These are phyloP conservation scores for Parotocinclus haroldoi DNA, from an alignment of 2,797 vertebrate genomes.

Conservation along the genomic window DNA sequence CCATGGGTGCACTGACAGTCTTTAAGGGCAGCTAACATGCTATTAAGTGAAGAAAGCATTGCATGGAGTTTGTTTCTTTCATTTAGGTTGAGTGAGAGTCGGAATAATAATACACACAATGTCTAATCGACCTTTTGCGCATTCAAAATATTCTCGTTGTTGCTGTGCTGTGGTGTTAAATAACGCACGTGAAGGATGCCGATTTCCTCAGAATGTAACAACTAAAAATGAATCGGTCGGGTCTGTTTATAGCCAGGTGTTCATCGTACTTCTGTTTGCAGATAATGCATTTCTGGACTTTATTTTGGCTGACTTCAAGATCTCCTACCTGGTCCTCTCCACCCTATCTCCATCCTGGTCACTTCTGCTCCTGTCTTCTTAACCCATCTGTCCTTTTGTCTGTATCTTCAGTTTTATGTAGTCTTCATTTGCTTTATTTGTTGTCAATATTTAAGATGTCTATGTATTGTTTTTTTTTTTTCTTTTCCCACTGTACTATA, in stretches of 20 bases:
- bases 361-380: slow-evolving; percentile 8
- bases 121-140: too few species aligned
- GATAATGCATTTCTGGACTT: slow-evolving; percentile 47
- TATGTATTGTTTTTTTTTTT: slow-evolving; percentile 1
- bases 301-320: slow-evolving; percentile 38
- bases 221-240: too few species aligned
- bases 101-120: too few species aligned
- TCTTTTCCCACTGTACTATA: slow-evolving; percentile 18
- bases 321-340: slow-evolving; percentile 27
- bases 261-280: slow-evolving; percentile 39
- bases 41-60: background rate
- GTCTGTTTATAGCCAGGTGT: background rate
- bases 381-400: slow-evolving; percentile 29
- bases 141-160: background rate
- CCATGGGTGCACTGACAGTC: background rate
- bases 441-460: slow-evolving; percentile 23
- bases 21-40: slow-evolving; percentile 1
- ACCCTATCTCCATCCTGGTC: slow-evolving; percentile 17
- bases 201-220: too few species aligned
- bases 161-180: slow-evolving; percentile 11
- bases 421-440: slow-evolving; percentile 5
- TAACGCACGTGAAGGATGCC: background rate
- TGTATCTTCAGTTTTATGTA: slow-evolving; percentile 50
- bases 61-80: slow-evolving; percentile 8
- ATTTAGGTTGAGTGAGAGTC: background rate